A percentile compares a stretch with the other conserved stretches of the same genome.
Evolutionary conservation across 30 jellyfish, hydroid and myxozoan species (phyloP).

Genomic region (Pelagia noctiluca): DNA sequence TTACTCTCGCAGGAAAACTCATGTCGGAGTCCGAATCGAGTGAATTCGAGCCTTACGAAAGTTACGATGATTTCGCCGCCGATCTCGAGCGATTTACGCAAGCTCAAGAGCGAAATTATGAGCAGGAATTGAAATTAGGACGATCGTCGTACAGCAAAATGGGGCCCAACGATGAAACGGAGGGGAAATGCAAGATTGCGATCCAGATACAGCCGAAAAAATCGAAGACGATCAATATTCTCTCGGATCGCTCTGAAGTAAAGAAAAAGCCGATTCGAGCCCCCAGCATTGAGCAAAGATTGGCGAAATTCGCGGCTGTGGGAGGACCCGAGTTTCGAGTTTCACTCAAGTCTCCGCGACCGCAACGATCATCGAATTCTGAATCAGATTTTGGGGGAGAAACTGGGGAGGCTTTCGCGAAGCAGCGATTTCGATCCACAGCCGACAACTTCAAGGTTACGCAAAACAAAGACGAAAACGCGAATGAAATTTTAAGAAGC

Average conservation of each 20-base stretch:
- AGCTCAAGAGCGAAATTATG: constrained; percentile 35
- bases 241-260: constrained; percentile 18
- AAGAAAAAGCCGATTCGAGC: constrained; percentile 46
- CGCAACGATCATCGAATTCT: constrained; percentile 7
- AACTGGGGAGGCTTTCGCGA: constrained; percentile 31
- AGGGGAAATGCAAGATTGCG: constrained; percentile 59
- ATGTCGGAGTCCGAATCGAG: constrained; percentile 72
- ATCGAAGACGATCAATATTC: neutral
- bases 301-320: constrained; percentile 53
- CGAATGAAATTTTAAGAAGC: constrained; percentile 51
- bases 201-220: constrained; percentile 61
- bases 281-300: constrained; percentile 58
- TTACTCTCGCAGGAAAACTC: constrained; percentile 24
- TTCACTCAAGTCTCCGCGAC: constrained; percentile 23
- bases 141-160: neutral
- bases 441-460: constrained; percentile 47
- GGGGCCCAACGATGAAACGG: constrained; percentile 31
- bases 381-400: constrained; percentile 13
- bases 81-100: constrained; percentile 69
- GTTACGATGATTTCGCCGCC: constrained; percentile 72
- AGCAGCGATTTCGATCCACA: constrained; percentile 44
- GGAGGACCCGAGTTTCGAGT: constrained; percentile 1
- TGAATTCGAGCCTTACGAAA: constrained; percentile 75
- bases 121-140: neutral
- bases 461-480: constrained; percentile 54